Evolutionary conservation across 2,113 vertebrate genomes (phyloP).

Genomic region (Sylvicapra grimmia): DNA sequence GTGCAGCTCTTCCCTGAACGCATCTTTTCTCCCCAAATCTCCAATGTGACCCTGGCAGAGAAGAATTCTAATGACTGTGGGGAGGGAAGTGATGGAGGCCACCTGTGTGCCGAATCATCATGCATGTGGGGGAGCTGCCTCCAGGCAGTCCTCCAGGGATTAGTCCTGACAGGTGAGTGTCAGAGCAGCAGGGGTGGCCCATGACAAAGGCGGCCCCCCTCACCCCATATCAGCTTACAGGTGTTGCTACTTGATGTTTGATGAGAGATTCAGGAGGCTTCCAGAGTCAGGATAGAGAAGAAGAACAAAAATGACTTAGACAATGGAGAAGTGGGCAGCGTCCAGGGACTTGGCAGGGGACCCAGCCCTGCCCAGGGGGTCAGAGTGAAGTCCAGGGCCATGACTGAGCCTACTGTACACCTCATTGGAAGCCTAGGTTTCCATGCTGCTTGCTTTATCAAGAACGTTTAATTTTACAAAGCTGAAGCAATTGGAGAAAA

Average conservation of each 20-base stretch:
- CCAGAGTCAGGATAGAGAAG: not conserved
- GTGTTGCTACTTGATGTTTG: too few relatives aligned
- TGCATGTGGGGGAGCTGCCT: too few relatives aligned
- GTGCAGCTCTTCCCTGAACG: not conserved
- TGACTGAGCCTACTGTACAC: rapidly evolving
- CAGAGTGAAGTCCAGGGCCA: not conserved
- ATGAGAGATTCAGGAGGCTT: not conserved
- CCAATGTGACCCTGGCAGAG: not conserved
- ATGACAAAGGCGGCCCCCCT: not conserved
- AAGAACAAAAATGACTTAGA: not conserved
- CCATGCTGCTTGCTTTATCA: not conserved
- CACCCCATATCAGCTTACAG: not conserved
- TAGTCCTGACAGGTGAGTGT: not conserved
- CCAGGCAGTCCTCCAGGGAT: too few relatives aligned
- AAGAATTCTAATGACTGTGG: not conserved
- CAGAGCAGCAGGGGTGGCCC: not conserved
- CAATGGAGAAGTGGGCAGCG: not conserved
- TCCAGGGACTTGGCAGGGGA: not conserved
- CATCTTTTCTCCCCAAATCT: not conserved
- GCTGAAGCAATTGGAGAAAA: not conserved
- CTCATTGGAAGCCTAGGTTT: not conserved
- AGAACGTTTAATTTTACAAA: not conserved
- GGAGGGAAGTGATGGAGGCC: not conserved
- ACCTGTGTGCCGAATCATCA: too few relatives aligned
- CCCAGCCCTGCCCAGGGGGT: not conserved